phyloP scores from a whole-genome alignment of 2,797 vertebrate species.

The Spinibarbus caldwelli region DNA sequence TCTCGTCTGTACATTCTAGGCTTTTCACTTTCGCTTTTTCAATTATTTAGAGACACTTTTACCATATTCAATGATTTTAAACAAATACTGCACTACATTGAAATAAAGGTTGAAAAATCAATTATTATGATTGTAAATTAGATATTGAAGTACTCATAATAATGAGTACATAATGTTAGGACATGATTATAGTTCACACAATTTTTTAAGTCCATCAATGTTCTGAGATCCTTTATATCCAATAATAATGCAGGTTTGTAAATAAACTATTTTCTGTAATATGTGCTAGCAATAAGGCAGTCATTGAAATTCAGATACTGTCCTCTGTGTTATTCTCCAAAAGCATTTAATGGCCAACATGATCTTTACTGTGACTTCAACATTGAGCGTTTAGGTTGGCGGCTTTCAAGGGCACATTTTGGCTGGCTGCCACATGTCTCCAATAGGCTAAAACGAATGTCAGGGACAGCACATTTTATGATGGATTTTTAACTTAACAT shows the following conservation, averaged over 20 bases:
- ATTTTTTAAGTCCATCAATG: not conserved
- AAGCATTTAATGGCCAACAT: slow-evolving; percentile 57
- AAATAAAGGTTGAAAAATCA: not conserved
- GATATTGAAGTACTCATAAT: not conserved
- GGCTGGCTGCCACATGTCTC: slow-evolving; percentile 54
- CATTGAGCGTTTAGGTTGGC: slow-evolving; percentile 38
- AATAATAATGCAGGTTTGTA: not conserved
- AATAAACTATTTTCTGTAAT: not conserved
- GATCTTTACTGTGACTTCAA: slow-evolving; percentile 56
- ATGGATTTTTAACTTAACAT: slow-evolving; percentile 32
- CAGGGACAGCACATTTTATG: slow-evolving; percentile 34
- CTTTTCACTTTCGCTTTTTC: slow-evolving; percentile 2
- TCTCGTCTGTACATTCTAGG: slow-evolving; percentile 46
- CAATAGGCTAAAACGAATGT: slow-evolving; percentile 47
- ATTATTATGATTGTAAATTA: not conserved
- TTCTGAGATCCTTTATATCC: not conserved
- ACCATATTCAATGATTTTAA: not conserved
- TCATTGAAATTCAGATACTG: slow-evolving; percentile 59
- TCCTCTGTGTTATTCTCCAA: slow-evolving; percentile 47
- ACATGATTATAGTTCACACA: not conserved
- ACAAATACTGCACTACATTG: not conserved
- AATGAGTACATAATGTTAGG: not conserved
- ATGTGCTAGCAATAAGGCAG: slow-evolving; percentile 3
- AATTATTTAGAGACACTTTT: not conserved
- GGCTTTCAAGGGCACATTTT: slow-evolving; percentile 56